Evolutionary conservation across 2,113 vertebrate genomes (phyloP), one percentile per base, ranked within the genome.

Genomic region (Colius striatus): DNA sequence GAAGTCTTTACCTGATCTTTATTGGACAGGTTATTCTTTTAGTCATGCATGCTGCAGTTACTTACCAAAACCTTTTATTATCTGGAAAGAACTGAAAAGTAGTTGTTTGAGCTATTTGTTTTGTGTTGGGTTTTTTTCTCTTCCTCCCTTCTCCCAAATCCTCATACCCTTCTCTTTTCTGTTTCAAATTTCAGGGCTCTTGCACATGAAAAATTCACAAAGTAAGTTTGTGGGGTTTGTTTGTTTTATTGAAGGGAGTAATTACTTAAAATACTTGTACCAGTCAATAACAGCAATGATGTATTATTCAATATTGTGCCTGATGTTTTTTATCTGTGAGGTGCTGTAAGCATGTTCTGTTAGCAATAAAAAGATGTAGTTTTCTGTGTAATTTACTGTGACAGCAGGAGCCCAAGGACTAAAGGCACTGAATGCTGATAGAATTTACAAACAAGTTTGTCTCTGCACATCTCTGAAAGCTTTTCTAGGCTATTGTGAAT

Each of bases 171-270:
- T 72, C 57, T 95, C 8, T 50, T 23, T 65, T 60, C 38, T 93
- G 45, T 88, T 87, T 95, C 87, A 84, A 77, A 71, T 97, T 97
- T 36, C 96, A 99, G 99, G 97, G 99, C 99, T 73, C 99, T 99
- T 7, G 99, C 99, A 80, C 99, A 99, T 30, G 98, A 99, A 97
- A 99, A 99, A 96, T 99, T 99, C 97, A 99, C 99, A 92, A 99
- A 99, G 99, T 99, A 98, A 99, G 99, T 99, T 80, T 78, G 29
- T 57, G 89, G 61, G 36, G 13, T 15, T 93, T 38, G 23, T 71
- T 94, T 95, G 83, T 89, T 94, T 74, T 92, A 27, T 45, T 68
- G 34, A 87, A 77, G 72, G 53, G 71, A 17, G 11, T 47, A n/a
- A 71, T 94, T 77, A 77, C 27, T 88, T 91, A 58, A 87, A 88